These are phyloP conservation scores for Melangyna quadrimaculata DNA, from an alignment of 2,888 invertebrate species.

Conservation along the genomic window DNA sequence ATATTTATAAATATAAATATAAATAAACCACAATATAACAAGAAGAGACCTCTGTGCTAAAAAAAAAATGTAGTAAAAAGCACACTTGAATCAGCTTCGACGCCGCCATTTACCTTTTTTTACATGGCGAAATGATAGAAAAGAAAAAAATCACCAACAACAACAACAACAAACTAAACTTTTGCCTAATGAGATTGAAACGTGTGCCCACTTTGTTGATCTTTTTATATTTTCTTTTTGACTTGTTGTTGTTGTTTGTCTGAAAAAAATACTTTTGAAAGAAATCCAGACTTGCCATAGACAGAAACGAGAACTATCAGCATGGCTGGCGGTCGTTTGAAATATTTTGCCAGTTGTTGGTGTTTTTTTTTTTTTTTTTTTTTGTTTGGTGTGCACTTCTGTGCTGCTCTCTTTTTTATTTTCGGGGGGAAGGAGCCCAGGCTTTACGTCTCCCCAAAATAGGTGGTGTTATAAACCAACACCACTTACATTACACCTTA, in stretches of 20 bases:
- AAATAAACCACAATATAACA: constrained; percentile 1
- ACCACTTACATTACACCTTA: constrained; percentile 11
- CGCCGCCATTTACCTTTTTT: constrained; percentile 15
- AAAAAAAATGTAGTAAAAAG: constrained; percentile 19
- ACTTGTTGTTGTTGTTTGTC: background rate
- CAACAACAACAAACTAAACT: constrained; percentile 1
- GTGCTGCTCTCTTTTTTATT: background rate
- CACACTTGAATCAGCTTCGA: constrained; percentile 35
- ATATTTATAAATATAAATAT: constrained; percentile 22
- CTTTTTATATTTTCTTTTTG: background rate
- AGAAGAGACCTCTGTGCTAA: background rate
- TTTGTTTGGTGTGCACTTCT: background rate
- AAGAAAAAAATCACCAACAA: background rate
- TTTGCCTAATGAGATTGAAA: constrained; percentile 64
- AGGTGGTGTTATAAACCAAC: background rate
- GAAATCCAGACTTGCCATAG: constrained; percentile 67
- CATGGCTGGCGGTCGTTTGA: constrained; percentile 30
- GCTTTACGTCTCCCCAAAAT: background rate
- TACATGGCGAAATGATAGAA: constrained; percentile 14
- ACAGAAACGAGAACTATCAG: constrained; percentile 55
- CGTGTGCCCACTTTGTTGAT: constrained; percentile 55
- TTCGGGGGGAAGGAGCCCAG: background rate
- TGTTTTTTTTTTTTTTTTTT: too few relatives aligned
- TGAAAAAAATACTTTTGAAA: constrained; percentile 36
- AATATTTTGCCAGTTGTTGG: background rate